A percentile compares a stretch with the other conserved stretches of the same genome.
Conservation (phyloP, 2,888 invertebrate species). For the Cantharis lateralis region DNA sequence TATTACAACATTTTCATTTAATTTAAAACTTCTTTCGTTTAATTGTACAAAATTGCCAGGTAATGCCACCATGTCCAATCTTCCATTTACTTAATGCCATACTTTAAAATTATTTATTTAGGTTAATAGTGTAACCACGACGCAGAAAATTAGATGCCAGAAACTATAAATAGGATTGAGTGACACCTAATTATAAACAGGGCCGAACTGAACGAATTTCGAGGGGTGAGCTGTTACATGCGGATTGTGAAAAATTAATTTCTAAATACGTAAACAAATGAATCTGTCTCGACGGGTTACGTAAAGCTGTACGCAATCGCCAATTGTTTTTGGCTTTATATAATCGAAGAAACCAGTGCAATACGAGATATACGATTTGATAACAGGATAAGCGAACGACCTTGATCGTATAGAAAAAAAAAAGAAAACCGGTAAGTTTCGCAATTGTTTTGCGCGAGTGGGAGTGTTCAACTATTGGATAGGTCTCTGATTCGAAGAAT, state of each 20-base stretch:
- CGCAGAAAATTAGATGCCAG: background rate
- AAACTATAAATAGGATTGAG: background rate
- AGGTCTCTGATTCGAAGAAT: slow-evolving; percentile 6
- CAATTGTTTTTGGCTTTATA: background rate
- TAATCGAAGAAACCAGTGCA: background rate
- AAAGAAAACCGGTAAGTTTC: background rate
- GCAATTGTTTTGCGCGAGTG: slow-evolving; percentile 5
- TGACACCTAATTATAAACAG: background rate
- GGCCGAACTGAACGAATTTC: background rate
- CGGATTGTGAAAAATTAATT: background rate
- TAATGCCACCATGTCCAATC: background rate
- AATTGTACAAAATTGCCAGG: background rate
- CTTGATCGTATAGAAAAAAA: background rate
- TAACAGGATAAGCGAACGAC: background rate
- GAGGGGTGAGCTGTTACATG: background rate
- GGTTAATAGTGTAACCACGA: background rate
- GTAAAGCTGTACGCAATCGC: background rate
- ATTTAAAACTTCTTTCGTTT: background rate
- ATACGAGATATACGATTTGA: background rate
- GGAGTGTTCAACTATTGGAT: slow-evolving; percentile 8
- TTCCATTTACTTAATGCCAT: background rate
- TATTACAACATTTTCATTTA: background rate
- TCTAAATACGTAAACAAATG: background rate
- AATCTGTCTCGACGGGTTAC: background rate
- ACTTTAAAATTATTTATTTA: background rate